A percentile compares a stretch with the other conserved stretches of the same genome.
phyloP scores from a whole-genome alignment of 2,888 invertebrate species.

The Acronicta aceris region DNA sequence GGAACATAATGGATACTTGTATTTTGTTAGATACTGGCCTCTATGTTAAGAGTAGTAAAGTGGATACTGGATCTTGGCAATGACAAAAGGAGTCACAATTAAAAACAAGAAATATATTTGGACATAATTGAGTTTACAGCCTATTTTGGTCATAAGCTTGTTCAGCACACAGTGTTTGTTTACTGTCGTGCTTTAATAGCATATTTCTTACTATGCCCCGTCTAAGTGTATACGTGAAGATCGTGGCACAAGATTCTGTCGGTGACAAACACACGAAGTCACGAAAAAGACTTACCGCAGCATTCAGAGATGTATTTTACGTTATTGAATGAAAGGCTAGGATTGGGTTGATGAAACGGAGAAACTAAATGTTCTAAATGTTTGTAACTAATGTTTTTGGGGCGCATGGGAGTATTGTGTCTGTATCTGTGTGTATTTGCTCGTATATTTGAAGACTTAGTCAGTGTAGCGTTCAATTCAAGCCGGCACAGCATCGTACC shows the following conservation, averaged over 20 bases:
- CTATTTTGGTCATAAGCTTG: no score
- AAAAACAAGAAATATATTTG: not conserved
- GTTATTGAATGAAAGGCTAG: not conserved
- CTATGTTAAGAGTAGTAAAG: not conserved
- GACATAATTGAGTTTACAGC: no score
- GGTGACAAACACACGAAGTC: conserved; percentile 35
- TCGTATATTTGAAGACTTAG: no score
- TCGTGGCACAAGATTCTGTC: conserved; percentile 24
- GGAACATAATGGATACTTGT: not conserved
- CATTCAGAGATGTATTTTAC: not conserved
- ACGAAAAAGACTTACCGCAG: conserved; percentile 21
- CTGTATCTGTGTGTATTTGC: no score
- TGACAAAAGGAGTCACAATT: no score
- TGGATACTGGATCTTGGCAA: conserved; percentile 1
- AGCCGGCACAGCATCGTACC: no score
- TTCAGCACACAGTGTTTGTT: not conserved
- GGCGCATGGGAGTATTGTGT: no score
- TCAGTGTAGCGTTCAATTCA: no score
- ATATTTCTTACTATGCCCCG: conserved; percentile 2
- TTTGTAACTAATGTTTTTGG: no score
- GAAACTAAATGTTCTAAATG: no score
- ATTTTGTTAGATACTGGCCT: not conserved
- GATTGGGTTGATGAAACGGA: not conserved
- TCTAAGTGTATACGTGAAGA: conserved; percentile 16
- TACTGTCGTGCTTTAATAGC: conserved; percentile 1